Evolutionary conservation across 2,113 vertebrate species (phyloP).

Genomic region (Poecile atricapillus): DNA sequence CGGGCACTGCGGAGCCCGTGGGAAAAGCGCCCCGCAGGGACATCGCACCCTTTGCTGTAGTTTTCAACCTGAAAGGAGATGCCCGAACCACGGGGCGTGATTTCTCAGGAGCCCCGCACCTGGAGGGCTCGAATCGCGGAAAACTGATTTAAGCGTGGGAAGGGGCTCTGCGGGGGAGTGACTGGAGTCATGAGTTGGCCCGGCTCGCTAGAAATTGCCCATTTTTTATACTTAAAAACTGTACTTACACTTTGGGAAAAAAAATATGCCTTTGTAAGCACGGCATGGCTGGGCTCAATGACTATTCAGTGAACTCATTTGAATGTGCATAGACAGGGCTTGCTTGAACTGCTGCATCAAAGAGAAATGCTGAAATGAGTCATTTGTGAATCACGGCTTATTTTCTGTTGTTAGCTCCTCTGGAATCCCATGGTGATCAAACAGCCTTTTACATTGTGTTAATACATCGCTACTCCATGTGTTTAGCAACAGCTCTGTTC

Average conservation of each 20-base stretch:
- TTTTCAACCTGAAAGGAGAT: neutral
- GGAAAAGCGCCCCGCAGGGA: neutral
- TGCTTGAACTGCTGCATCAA: constrained; percentile 53
- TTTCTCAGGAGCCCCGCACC: neutral
- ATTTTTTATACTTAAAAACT: constrained; percentile 33
- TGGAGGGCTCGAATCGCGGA: neutral
- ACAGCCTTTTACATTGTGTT: constrained; percentile 61
- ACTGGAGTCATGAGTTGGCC: neutral
- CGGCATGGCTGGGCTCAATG: neutral
- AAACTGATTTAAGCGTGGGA: neutral
- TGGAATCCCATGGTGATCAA: constrained; percentile 64
- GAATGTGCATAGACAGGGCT: constrained; percentile 41
- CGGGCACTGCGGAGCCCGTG: neutral
- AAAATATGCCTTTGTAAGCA: constrained; percentile 1
- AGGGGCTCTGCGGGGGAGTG: neutral
- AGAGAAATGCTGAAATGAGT: constrained; percentile 64
- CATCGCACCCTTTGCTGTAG: rapidly evolving
- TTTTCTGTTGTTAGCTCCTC: constrained; percentile 60
- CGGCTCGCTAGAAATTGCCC: neutral
- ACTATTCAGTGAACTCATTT: constrained; percentile 44
- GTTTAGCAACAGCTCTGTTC: constrained; percentile 47
- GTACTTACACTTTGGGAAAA: neutral
- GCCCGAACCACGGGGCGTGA: rapidly evolving
- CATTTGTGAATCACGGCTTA: constrained; percentile 60
- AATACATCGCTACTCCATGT: constrained; percentile 44